Conservation (phyloP, 2,113 vertebrate species). For the Microcebus tavaratra region DNA sequence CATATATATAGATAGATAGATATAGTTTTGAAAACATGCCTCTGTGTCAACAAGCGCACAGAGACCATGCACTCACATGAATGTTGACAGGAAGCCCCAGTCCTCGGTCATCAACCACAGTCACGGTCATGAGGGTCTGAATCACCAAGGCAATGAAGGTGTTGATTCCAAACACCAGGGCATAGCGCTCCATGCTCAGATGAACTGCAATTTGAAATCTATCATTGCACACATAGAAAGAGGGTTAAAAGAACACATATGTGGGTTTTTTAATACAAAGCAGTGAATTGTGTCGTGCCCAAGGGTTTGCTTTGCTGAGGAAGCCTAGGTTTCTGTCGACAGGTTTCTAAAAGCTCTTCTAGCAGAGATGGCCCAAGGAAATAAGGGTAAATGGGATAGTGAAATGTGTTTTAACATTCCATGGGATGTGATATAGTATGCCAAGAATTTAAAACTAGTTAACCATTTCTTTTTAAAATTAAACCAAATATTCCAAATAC, state of each 20-base stretch:
- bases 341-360: background rate
- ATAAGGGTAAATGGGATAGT: background rate
- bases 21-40: background rate
- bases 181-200: conserved; percentile 88
- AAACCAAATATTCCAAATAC: background rate
- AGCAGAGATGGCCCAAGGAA: background rate
- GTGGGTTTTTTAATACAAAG: background rate
- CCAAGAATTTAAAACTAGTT: background rate
- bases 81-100: conserved; percentile 85
- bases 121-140: too few relatives aligned
- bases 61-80: conserved; percentile 80
- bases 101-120: conserved; percentile 85
- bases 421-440: background rate
- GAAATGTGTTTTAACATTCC: background rate
- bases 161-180: too few relatives aligned
- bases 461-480: background rate
- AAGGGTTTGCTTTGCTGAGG: background rate
- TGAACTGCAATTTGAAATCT: conserved; percentile 90
- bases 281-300: background rate
- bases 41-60: background rate
- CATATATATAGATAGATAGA: background rate
- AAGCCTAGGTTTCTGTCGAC: background rate
- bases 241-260: background rate
- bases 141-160: too few relatives aligned
- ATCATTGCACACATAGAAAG: background rate